These are phyloP conservation scores for Sphenopsis melanotis DNA, from an alignment of 2,797 vertebrate species.

Conservation along the genomic window DNA sequence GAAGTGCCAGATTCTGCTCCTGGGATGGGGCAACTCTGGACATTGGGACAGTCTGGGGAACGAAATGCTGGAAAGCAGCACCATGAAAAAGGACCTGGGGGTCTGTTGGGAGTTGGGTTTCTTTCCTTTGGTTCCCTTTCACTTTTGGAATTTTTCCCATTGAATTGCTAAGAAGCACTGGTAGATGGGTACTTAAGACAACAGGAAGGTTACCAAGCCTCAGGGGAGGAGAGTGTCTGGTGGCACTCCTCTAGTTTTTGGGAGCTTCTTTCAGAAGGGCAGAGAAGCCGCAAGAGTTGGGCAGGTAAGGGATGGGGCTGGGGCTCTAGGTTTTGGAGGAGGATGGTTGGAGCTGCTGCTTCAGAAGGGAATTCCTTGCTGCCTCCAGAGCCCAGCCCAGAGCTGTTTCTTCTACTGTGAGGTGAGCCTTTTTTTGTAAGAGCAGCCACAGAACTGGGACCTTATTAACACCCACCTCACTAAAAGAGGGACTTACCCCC, in stretches of 20 bases:
- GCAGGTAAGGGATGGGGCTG: neutral
- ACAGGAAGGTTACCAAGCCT: neutral
- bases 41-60: neutral
- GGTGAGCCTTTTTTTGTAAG: neutral
- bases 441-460: neutral
- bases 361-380: neutral
- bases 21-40: neutral
- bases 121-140: neutral
- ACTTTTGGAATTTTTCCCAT: neutral
- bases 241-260: neutral
- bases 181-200: neutral
- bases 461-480: neutral
- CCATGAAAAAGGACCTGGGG: fast-evolving
- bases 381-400: neutral
- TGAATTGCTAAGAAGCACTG: neutral
- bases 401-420: neutral
- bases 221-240: neutral
- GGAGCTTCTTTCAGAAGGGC: neutral
- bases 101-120: neutral
- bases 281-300: neutral
- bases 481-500: neutral
- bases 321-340: neutral
- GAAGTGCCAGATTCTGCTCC: neutral
- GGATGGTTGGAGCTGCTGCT: neutral
- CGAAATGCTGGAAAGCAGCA: neutral